phyloP scores from a whole-genome alignment of 2,113 vertebrate genomes.

The rat (Rattus norvegicus) region DNA sequence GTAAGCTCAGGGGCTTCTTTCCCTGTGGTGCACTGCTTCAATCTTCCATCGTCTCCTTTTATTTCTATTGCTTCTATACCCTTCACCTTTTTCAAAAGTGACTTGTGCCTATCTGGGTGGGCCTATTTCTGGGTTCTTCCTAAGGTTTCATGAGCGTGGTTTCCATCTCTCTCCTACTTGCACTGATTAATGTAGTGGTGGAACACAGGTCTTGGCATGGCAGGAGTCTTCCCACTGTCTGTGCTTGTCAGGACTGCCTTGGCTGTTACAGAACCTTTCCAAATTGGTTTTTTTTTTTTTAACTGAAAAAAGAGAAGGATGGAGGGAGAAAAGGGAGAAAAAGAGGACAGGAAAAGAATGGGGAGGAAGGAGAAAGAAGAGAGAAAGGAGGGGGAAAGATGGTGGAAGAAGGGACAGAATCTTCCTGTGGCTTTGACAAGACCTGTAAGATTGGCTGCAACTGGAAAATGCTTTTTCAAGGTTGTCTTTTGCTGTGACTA shows the following conservation, averaged over 20 bases:
- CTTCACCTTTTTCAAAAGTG: not conserved
- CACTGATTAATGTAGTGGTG: rapidly evolving
- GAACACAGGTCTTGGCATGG: rapidly evolving
- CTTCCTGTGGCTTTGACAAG: not conserved
- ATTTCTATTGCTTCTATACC: not conserved
- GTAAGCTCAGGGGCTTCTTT: too few species aligned
- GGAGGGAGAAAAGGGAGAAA: not conserved
- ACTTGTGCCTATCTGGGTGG: too few species aligned
- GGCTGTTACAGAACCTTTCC: not conserved
- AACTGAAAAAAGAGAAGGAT: not conserved
- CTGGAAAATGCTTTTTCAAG: not conserved
- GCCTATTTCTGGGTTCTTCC: not conserved
- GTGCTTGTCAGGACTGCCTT: not conserved
- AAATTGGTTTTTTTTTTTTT: not conserved
- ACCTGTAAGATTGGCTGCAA: not conserved
- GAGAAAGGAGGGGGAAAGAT: too few species aligned
- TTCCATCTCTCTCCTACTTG: not conserved
- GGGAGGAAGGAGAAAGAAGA: not conserved
- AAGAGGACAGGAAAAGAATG: not conserved
- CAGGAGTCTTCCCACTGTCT: not conserved
- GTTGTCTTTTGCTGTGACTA: not conserved
- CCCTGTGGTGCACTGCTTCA: not conserved
- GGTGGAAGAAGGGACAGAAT: not conserved
- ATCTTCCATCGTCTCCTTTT: not conserved
- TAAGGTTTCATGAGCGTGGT: not conserved